A percentile compares a stretch with the other conserved stretches of the same genome.
phyloP scores from a whole-genome alignment of 1,140 invertebrate genomes.

The Epicauta chinensis region DNA sequence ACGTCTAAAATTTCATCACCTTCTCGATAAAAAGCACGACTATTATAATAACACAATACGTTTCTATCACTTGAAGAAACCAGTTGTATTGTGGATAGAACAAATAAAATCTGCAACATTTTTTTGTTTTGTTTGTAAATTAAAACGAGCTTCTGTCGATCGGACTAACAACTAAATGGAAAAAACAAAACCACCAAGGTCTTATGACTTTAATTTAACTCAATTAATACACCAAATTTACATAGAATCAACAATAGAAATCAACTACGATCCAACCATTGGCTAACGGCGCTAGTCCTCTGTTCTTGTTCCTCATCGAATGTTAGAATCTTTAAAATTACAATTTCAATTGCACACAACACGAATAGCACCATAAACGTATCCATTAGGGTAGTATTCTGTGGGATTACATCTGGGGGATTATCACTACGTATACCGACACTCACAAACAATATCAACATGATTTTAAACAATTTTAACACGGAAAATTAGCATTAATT shows the following conservation, averaged over 20 bases:
- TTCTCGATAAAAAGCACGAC: constrained; percentile 1
- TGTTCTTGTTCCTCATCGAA: constrained; percentile 25
- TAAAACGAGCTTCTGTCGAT: too few relatives aligned
- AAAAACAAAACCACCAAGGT: too few relatives aligned
- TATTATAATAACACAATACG: neutral
- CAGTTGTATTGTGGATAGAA: neutral
- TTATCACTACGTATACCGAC: constrained; percentile 23
- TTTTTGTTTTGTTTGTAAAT: too few relatives aligned
- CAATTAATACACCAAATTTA: neutral
- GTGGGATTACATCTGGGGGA: constrained; percentile 21
- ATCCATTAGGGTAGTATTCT: constrained; percentile 32
- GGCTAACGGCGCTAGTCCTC: neutral
- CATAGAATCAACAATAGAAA: neutral
- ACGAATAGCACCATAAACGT: constrained; percentile 40
- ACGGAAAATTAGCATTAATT: neutral
- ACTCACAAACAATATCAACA: constrained; percentile 15
- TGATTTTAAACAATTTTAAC: neutral
- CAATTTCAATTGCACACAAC: constrained; percentile 39
- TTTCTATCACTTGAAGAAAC: neutral
- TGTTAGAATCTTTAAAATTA: constrained; percentile 36
- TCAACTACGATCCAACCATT: constrained; percentile 6
- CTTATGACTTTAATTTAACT: too few relatives aligned
- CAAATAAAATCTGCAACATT: too few relatives aligned
- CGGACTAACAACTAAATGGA: too few relatives aligned
- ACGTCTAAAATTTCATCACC: neutral